Evolutionary conservation across 2,888 invertebrate species (phyloP), one percentile per base, ranked within the genome.

Genomic region (Drosophila atripex): DNA sequence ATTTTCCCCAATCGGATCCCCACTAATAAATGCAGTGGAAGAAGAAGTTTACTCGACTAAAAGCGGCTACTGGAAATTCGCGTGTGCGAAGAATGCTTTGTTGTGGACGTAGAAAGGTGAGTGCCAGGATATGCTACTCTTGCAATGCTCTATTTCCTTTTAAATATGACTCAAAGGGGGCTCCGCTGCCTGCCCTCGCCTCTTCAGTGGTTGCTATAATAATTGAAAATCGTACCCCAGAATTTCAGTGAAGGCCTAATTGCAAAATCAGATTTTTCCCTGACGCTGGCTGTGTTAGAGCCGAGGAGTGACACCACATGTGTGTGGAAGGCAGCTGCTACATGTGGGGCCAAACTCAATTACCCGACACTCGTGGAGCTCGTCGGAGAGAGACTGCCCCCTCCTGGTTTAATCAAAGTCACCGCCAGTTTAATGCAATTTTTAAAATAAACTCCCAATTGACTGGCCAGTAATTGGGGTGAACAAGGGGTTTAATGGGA

Each of bases 21-120:
- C 88, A 91, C 90, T 90, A 91, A 91, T 90, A 90, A 91, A 96
- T 95, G 95, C 96, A 96, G 95, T 95, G 95, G 95, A 94, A 95
- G 93, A 94, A 95, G 93, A 95, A 95, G 94, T 94, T 95, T 93
- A 94, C 95, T 93, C 95, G 95, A 93, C 94, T 94, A 93, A 94
- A 94, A 93, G 93, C 94, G 93, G 93, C 94, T 93, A 93, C 94
- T 93, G 93, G 93, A 92, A 94, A 95, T 93, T 95, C 95, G 94
- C 95, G 95, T 94, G 93, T 93, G 93, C 93, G 93, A 93, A 95
- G 95, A 94, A 97, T 97, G 97, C 96, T 97, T 94, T 97, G 97
- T 95, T 97, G 97, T 95, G 97, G 97, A 94, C 95, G 97, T 93
- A 96, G 96, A 94, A 97, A 97, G 96, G 97, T 97, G 93, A 94